phyloP scores from a whole-genome alignment of 2,113 vertebrate genomes.

The Scomber japonicus region DNA sequence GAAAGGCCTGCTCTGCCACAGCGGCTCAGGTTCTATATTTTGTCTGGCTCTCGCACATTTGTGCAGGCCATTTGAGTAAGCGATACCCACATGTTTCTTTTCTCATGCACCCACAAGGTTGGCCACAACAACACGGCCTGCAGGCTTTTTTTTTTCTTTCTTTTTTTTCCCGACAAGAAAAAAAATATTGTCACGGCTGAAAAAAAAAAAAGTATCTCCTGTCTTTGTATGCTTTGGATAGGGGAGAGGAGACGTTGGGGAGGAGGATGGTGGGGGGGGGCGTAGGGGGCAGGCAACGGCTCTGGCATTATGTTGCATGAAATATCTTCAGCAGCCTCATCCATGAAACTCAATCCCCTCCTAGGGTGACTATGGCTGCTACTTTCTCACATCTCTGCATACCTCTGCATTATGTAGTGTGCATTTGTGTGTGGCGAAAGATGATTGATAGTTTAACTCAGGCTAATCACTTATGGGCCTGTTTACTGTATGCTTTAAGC shows the following conservation, averaged over 20 bases:
- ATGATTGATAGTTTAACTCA: conserved; percentile 71
- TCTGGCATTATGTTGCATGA: conserved; percentile 88
- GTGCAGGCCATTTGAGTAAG: conserved; percentile 76
- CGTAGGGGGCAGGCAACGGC: conserved; percentile 81
- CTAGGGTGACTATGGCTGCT: conserved; percentile 86
- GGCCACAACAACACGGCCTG: conserved; percentile 85
- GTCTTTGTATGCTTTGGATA: conserved; percentile 83
- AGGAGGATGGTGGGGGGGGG: conserved; percentile 11
- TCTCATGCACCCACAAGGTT: conserved; percentile 86
- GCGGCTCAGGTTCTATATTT: conserved; percentile 74
- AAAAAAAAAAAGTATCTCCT: conserved; percentile 72
- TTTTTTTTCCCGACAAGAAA: conserved; percentile 66
- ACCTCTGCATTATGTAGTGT: conserved; percentile 67
- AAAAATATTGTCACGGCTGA: conserved; percentile 82
- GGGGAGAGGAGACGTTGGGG: conserved; percentile 69
- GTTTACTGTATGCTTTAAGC: conserved; percentile 59
- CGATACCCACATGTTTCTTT: conserved; percentile 82
- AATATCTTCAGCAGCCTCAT: conserved; percentile 91
- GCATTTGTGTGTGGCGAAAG: conserved; percentile 51
- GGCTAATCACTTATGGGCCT: conserved; percentile 65
- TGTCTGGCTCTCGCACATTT: conserved; percentile 72
- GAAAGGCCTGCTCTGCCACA: conserved; percentile 63
- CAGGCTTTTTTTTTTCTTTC: conserved; percentile 78
- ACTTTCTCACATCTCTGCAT: conserved; percentile 86
- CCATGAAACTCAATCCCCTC: conserved; percentile 89